Evolutionary conservation across 2,113 vertebrate genomes (phyloP).

Genomic region (Scalopus aquaticus): DNA sequence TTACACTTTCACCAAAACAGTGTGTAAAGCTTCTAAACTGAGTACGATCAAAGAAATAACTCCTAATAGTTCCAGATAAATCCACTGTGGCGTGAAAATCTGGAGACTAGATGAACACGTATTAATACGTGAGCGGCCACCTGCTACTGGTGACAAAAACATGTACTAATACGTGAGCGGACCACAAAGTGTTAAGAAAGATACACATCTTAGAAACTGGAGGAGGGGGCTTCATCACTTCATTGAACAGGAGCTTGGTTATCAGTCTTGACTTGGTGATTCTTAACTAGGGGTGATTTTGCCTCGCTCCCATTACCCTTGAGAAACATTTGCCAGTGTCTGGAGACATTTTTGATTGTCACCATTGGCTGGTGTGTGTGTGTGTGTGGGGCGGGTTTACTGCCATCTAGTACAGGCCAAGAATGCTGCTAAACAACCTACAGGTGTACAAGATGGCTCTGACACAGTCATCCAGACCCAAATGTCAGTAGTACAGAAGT

Average conservation of each 20-base stretch:
- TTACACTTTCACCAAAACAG: too few relatives aligned
- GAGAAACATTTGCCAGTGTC: neutral
- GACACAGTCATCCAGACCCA: neutral
- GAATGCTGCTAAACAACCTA: neutral
- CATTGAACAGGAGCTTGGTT: neutral
- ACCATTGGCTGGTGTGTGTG: neutral
- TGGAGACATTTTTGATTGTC: slow-evolving; percentile 35
- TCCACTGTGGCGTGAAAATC: too few relatives aligned
- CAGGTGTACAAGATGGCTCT: neutral
- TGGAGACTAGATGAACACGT: too few relatives aligned
- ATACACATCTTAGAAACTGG: slow-evolving; percentile 1
- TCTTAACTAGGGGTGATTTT: neutral
- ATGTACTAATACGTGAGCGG: too few relatives aligned
- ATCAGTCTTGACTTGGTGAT: neutral
- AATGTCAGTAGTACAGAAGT: neutral
- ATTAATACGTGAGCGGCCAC: too few relatives aligned
- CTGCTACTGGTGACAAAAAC: too few relatives aligned
- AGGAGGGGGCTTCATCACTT: neutral
- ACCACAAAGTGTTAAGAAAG: too few relatives aligned
- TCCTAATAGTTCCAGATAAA: too few relatives aligned
- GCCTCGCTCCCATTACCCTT: neutral
- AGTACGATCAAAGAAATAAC: too few relatives aligned
- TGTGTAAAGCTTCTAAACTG: too few relatives aligned
- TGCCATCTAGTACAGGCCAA: neutral
- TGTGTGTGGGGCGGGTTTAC: neutral